A percentile compares a stretch with the other conserved stretches of the same genome.
Evolutionary conservation across 2,113 vertebrate species (phyloP).

Genomic region (Chamaea fasciata): DNA sequence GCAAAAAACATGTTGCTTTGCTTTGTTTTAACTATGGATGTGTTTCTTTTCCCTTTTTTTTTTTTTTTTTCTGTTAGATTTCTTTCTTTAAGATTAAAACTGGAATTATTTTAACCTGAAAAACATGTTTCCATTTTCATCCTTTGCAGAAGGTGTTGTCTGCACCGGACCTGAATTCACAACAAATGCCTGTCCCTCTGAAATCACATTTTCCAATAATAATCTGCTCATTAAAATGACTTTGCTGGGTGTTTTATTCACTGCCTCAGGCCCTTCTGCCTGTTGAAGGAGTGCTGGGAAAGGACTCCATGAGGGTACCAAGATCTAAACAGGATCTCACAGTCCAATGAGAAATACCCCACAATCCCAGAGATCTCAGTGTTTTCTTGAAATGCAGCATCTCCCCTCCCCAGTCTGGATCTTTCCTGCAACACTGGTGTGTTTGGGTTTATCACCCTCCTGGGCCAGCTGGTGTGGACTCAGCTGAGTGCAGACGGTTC

Average conservation of each 20-base stretch:
- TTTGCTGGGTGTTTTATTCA: background rate
- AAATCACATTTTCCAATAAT: background rate
- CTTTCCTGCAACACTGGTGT: fast-evolving
- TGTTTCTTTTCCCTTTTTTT: background rate
- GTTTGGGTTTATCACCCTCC: background rate
- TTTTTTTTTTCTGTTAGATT: background rate
- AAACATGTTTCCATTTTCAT: background rate
- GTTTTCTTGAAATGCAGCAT: background rate
- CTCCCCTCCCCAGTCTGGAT: fast-evolving
- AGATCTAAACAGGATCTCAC: background rate
- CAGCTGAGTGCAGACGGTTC: background rate
- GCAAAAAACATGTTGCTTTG: fast-evolving
- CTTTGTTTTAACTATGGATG: background rate
- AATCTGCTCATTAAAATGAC: background rate
- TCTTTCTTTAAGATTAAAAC: background rate
- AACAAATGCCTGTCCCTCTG: background rate
- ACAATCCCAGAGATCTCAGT: background rate
- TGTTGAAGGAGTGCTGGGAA: background rate
- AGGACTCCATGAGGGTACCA: background rate
- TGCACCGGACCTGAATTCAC: background rate
- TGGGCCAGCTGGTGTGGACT: background rate
- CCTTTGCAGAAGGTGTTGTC: background rate
- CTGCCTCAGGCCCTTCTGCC: background rate
- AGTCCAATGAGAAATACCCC: background rate
- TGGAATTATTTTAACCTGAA: background rate